Base-by-base conservation (phyloP, 2,113 vertebrate genomes). In the Nicator chloris region DNA sequence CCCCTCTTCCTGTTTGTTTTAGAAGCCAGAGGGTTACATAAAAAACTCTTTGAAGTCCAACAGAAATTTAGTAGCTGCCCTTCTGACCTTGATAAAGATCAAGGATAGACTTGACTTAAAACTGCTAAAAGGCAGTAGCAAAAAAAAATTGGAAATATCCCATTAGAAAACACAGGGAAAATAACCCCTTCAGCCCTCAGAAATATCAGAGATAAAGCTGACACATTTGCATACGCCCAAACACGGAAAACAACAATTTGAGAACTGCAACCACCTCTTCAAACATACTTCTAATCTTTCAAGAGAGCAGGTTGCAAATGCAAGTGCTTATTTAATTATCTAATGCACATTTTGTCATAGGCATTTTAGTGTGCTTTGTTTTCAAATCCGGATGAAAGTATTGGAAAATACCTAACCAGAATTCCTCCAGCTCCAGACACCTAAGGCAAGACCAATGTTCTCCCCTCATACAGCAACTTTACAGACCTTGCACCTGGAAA, bases 1-100 rank as follows among this genome's bases (percentile, higher is more conserved):
- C 37, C 39, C 31, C n/a, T 65, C 76, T 95, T 92, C 71, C 76
- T 91, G 79, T 87, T 94, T 87, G 66, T 90, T 96, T 94, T 71
- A 88, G 65, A 94, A 92, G 75, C 53, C 61, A 45, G 47, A 86
- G 27, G 9, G 44, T 84, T 84, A 79, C 45, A 93, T 53, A 63
- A 88, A 94, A 90, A 84, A 13, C 33, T 39, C 57, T 90, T 80
- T 92, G 18, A 96, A 95, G 66, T 65, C 68, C 76, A 73, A 70
- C 15, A 71, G 66, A 82, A 84, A 61, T 86, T 93, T 49, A 87
- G 84, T 57, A 79, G n/a, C 56, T 83, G 65, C 45, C 60, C 86
- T 59, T 54, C 18, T 59, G 72, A 93, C 83, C 91, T 82, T 93
- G 77, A 82, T 89, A 82, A 88, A 92, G 93, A 95, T 85, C 83